Percentiles rank a stretch among this genome's conserved stretches.
Evolutionary conservation across 2,113 vertebrate species (phyloP).

Genomic region (Phalacrocorax brasilianus): DNA sequence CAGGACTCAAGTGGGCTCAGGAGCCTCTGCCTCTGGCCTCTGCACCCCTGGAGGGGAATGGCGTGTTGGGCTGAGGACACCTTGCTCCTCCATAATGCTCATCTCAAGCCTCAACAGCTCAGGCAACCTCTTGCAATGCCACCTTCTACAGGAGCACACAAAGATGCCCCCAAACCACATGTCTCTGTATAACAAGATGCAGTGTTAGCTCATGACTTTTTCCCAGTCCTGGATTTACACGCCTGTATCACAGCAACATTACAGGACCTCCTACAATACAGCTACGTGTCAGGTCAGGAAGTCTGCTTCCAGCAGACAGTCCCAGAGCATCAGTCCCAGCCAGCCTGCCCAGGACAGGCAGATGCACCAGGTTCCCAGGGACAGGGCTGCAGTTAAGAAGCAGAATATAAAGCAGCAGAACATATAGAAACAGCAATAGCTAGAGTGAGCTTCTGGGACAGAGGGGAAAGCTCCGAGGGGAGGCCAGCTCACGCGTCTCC

Average conservation of each 20-base stretch:
- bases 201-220: background rate
- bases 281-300: background rate
- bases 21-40: background rate
- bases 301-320: background rate
- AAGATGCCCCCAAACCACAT: background rate
- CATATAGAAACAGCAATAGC: background rate
- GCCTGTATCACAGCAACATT: background rate
- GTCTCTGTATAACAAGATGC: background rate
- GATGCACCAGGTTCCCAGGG: background rate
- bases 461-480: background rate
- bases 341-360: background rate
- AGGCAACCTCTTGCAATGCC: background rate
- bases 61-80: background rate
- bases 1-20: background rate
- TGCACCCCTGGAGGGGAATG: background rate
- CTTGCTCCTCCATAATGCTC: background rate
- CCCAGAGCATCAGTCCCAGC: background rate
- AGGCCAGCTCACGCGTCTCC: fast-evolving
- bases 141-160: background rate
- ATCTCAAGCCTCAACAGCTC: background rate
- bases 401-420: background rate
- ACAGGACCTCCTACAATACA: background rate
- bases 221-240: background rate
- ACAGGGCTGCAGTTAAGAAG: background rate
- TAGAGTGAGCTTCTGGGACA: background rate